Conservation (phyloP, 1,140 invertebrate genomes). For the Diachasmimorpha longicaudata region DNA sequence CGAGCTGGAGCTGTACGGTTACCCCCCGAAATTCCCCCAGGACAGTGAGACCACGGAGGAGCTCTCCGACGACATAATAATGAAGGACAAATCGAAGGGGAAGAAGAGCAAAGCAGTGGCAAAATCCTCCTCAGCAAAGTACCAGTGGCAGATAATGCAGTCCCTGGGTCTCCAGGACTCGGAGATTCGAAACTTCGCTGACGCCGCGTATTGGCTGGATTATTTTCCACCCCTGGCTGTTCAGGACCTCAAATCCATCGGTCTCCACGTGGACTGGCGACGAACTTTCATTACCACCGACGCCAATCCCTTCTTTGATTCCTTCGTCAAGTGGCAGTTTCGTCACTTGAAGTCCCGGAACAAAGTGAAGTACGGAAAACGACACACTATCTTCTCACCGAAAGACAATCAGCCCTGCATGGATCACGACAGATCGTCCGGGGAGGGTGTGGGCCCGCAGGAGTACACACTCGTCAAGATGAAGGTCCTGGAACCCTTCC, state of each 20-base stretch:
- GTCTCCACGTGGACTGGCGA: conserved; percentile 95
- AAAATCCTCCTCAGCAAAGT: conserved; percentile 88
- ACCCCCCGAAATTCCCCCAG: conserved; percentile 89
- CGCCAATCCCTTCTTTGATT: conserved; percentile 97
- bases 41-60: conserved; percentile 62
- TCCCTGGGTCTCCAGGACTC: conserved; percentile 87
- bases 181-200: conserved; percentile 93
- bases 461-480: conserved; percentile 99
- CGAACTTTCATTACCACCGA: conserved; percentile 98
- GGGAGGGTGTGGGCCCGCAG: conserved; percentile 97
- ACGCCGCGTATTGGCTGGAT: conserved; percentile 90
- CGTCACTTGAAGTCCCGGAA: conserved; percentile 83
- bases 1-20: conserved; percentile 92
- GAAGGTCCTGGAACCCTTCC: conserved; percentile 78
- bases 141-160: conserved; percentile 99
- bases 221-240: conserved; percentile 95
- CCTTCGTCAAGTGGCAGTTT: conserved; percentile 98
- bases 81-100: conserved; percentile 96
- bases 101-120: conserved; percentile 99
- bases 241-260: conserved; percentile 86
- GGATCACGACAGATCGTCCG: conserved; percentile 96
- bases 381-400: conserved; percentile 97
- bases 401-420: conserved; percentile 98
- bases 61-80: conserved; percentile 67
- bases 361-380: conserved; percentile 96